These are phyloP conservation scores for Chelon auratus DNA, from an alignment of 2,797 vertebrate genomes.

Conservation along the genomic window DNA sequence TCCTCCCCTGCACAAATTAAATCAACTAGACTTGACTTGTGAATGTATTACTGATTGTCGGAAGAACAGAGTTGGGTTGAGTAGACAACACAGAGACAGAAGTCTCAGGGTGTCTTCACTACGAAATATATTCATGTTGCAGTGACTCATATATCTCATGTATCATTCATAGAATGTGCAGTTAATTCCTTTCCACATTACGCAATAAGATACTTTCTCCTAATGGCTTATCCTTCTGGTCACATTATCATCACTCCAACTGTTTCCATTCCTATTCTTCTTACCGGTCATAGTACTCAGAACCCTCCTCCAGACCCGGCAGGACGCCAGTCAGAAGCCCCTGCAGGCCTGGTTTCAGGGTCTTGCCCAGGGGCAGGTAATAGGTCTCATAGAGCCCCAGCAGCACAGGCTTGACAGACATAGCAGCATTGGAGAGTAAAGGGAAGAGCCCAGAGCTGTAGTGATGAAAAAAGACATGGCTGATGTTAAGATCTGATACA, in stretches of 20 bases:
- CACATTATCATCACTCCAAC: not conserved
- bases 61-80: not conserved
- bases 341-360: conserved; percentile 97
- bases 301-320: conserved; percentile 97
- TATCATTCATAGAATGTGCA: conserved; percentile 52
- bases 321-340: conserved; percentile 96
- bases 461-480: not conserved
- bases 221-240: conserved; percentile 23
- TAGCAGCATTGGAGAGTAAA: conserved; percentile 97
- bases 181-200: conserved; percentile 46
- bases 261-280: conserved; percentile 6
- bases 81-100: conserved; percentile 15
- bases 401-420: conserved; percentile 98
- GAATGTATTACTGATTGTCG: not conserved
- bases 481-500: not conserved
- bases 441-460: conserved; percentile 96
- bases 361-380: conserved; percentile 97
- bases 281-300: conserved; percentile 98
- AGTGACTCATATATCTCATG: conserved; percentile 51
- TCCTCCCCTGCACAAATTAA: too few species aligned
- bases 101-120: conserved; percentile 1
- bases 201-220: conserved; percentile 17
- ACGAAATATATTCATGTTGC: conserved; percentile 32
- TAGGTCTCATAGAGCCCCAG: conserved; percentile 97
- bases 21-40: too few species aligned